Conservation (phyloP, 2,113 vertebrate species). For the Ciconia maguari region DNA sequence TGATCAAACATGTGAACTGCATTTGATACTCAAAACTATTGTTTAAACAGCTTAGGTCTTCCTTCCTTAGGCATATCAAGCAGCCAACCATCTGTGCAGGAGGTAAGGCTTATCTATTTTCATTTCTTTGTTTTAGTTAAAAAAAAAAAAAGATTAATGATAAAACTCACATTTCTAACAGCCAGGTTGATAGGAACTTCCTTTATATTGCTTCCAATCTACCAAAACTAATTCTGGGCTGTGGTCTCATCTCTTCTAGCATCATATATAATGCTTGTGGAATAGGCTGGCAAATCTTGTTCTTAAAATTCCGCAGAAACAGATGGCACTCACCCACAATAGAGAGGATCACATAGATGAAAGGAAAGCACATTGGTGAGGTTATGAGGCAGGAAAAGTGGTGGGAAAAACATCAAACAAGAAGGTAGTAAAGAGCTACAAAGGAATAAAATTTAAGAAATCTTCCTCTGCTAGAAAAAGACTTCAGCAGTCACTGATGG, state of each 20-base stretch:
- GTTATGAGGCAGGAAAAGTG: not conserved
- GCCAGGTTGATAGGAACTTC: not conserved
- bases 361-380: not conserved
- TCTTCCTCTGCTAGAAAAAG: not conserved
- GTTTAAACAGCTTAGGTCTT: not conserved
- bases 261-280: not conserved
- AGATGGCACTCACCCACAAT: not conserved
- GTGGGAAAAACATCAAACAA: not conserved
- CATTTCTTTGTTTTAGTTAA: not conserved
- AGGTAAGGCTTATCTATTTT: not conserved
- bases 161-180: not conserved
- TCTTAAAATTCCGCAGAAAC: constrained; percentile 29
- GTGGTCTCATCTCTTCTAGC: not conserved
- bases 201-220: not conserved
- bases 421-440: not conserved
- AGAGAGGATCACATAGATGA: not conserved
- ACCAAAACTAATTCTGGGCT: not conserved
- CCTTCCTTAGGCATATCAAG: not conserved
- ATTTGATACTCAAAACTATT: not conserved
- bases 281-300: not conserved
- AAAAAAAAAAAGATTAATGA: not conserved
- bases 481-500: not conserved
- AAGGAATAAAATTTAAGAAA: not conserved
- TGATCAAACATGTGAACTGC: not conserved
- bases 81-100: not conserved